These are phyloP conservation scores for Micropoecilia bifurca DNA, from an alignment of 2,797 vertebrate genomes.

Conservation along the genomic window DNA sequence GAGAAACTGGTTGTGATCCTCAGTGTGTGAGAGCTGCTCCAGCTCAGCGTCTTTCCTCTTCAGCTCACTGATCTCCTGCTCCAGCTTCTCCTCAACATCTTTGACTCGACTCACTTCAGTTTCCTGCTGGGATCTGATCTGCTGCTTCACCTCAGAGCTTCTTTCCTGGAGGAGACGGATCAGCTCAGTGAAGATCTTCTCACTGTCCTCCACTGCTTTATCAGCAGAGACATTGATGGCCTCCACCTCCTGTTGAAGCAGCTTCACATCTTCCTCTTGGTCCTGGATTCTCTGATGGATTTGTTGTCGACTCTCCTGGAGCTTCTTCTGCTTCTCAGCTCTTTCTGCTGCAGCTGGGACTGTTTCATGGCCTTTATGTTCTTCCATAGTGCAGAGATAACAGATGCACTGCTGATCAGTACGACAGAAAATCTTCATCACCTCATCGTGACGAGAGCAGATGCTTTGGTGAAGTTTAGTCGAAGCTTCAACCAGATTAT, in stretches of 20 bases:
- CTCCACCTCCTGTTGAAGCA: conserved; percentile 16
- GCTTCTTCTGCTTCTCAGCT: background rate
- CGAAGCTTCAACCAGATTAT: background rate
- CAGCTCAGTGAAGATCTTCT: conserved; percentile 17
- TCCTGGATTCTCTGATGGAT: background rate
- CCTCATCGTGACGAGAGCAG: background rate
- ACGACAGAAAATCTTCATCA: background rate
- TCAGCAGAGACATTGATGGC: conserved; percentile 16
- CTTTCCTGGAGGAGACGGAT: conserved; percentile 2
- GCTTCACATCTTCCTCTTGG: conserved; percentile 2
- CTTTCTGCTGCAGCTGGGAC: background rate
- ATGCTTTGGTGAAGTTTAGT: no score
- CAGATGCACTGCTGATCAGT: background rate
- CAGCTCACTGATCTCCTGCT: conserved; percentile 33
- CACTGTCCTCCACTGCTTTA: conserved; percentile 12
- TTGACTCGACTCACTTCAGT: conserved; percentile 7
- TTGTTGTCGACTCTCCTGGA: background rate
- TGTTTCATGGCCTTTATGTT: background rate
- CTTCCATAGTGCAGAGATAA: background rate
- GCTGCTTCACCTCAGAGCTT: background rate
- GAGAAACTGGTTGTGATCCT: conserved; percentile 18
- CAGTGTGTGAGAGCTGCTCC: conserved; percentile 9
- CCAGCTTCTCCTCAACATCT: conserved; percentile 13
- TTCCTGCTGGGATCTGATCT: conserved; percentile 4
- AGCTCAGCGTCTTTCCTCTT: conserved; percentile 17